A percentile compares a stretch with the other conserved stretches of the same genome.
Evolutionary conservation across 2,888 invertebrate genomes (phyloP).

Genomic region (Sericinus montela): DNA sequence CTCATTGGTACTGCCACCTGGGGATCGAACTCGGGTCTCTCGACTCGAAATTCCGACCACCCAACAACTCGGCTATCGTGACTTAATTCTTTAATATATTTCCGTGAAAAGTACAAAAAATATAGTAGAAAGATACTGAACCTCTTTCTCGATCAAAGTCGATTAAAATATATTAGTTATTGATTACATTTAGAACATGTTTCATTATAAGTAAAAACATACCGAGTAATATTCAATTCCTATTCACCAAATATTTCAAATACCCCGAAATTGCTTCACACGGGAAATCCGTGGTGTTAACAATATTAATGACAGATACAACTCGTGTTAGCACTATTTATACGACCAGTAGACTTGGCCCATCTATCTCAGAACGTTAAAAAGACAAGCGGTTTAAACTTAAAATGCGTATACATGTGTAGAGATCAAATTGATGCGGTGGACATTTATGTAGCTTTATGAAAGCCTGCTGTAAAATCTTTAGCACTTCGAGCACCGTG

Average conservation of each 20-base stretch:
- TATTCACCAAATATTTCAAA: constrained; percentile 11
- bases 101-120: no score
- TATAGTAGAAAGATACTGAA: no score
- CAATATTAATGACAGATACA: constrained; percentile 58
- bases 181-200: no score
- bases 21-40: no score
- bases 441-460: constrained; percentile 28
- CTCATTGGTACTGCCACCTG: no score
- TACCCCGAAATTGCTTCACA: constrained; percentile 46
- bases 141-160: no score
- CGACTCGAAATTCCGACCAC: no score
- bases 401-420: background rate
- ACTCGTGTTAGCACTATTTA: constrained; percentile 44
- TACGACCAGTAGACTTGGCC: constrained; percentile 26
- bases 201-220: no score
- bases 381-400: constrained; percentile 2
- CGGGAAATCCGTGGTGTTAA: constrained; percentile 65
- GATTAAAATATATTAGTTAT: no score
- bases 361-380: background rate
- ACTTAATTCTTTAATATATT: no score
- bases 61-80: no score
- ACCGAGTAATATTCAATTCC: background rate
- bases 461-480: constrained; percentile 34
- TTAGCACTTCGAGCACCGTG: constrained; percentile 35
- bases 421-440: constrained; percentile 33